Evolutionary conservation across 2,797 vertebrate genomes (phyloP).

Genomic region (Peromyscus melanophrys): DNA sequence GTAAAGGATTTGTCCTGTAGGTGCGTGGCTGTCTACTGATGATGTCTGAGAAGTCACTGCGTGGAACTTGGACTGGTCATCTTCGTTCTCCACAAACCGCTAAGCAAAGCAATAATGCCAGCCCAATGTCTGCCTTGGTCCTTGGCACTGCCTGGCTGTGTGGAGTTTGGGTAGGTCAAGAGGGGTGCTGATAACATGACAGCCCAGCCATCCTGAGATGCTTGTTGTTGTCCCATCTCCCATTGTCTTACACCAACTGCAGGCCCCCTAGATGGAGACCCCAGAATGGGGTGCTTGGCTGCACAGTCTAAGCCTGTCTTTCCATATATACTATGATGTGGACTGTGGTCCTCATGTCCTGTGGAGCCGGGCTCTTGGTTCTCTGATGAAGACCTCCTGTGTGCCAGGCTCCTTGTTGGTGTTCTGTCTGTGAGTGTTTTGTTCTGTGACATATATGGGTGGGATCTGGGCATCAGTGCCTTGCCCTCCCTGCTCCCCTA

Average conservation of each 20-base stretch:
- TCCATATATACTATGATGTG: not conserved
- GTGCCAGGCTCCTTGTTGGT: not conserved
- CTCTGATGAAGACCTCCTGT: too few species aligned
- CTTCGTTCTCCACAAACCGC: not conserved
- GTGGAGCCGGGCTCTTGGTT: not conserved
- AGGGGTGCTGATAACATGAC: too few species aligned
- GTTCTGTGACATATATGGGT: too few species aligned
- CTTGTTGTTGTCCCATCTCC: too few species aligned
- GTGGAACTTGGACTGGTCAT: not conserved
- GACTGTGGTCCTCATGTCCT: too few species aligned
- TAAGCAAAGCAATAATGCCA: too few species aligned
- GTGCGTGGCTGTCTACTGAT: fast-evolving
- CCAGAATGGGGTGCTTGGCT: not conserved
- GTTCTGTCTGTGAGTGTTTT: not conserved
- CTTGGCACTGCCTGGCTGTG: not conserved
- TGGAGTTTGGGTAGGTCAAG: not conserved
- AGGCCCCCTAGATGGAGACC: not conserved
- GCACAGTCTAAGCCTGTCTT: not conserved
- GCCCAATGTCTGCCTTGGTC: not conserved
- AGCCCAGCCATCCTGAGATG: fast-evolving
- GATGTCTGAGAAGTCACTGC: not conserved
- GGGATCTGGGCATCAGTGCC: not conserved
- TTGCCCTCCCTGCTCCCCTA: too few species aligned
- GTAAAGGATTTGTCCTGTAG: not conserved
- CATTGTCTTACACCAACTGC: not conserved